Base-by-base conservation (phyloP, 2,113 vertebrate genomes). In the Egretta garzetta region DNA sequence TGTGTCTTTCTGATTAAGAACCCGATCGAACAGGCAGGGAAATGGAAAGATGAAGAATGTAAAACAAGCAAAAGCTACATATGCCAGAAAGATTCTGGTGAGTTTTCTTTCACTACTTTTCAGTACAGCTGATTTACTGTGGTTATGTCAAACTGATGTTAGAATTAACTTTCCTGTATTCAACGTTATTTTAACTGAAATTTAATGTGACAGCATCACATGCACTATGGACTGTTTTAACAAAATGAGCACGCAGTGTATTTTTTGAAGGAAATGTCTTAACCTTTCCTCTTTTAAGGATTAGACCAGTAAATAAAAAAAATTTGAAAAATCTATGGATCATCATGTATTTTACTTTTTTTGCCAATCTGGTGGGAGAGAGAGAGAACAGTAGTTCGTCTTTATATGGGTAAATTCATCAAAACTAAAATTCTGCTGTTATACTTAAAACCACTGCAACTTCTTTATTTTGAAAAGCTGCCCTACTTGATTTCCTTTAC, bases 21-120 rank as follows among this genome's bases (percentile, higher is more conserved):
- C 4, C 37, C 82, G 67, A 4, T 64, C 37, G 98, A 90, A 88
- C 39, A 94, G 27, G 97, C 93, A 55, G 99, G 99, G 43, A 52
- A 95, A 47, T 99, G 99, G 99, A 99, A 98, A 88, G 98, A 99
- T 67, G 98, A 98, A 30, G 93, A 97, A 21, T 99, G 99, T 93
- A 97, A 96, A 95, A 30, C 77, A 7, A 92, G 71, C 19, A 96
- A 89, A 98, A 97, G 98, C 52, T 99, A 99, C 80, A 98, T 99
- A 95, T 99, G 99, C 85, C 99, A 99, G 96, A 98, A 98, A 97
- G 98, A 96, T 23, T 85, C 97, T 67, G 99, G 99, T 99, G 90
- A 97, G 97, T 90, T 91, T 66, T 80, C 30, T 82, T 88, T 60
- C 58, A 66, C 14, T 6, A 1, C 8, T 35, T 74, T 62, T 13